Conservation (phyloP, 2,797 vertebrate genomes). For the Lacerta bilineata region DNA sequence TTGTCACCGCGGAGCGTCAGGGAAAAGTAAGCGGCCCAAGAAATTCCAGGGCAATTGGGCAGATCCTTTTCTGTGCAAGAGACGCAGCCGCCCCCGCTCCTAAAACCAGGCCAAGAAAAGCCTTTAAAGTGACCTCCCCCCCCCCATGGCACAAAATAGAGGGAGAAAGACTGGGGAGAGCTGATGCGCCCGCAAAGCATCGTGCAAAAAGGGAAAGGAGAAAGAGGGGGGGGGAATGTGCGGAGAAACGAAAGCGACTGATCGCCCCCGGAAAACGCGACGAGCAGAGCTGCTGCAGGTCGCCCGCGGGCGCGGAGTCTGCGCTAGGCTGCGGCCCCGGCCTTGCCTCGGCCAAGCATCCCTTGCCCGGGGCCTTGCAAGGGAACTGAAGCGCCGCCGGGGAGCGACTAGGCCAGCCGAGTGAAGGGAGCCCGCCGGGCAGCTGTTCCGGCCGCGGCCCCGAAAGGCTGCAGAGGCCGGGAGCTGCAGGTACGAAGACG, state of each 20-base stretch:
- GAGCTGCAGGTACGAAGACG: background rate
- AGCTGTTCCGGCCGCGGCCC: background rate
- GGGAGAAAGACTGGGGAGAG: background rate
- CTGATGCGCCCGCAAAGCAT: background rate
- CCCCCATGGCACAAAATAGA: background rate
- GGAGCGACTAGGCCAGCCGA: background rate
- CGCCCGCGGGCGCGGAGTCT: background rate
- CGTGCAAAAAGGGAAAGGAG: no score
- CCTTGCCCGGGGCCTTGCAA: background rate
- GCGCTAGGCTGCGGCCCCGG: background rate
- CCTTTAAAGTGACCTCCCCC: background rate
- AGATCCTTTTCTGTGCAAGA: background rate
- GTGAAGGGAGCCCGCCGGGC: background rate
- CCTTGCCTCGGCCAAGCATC: conserved; percentile 9
- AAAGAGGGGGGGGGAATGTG: background rate
- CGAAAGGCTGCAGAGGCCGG: background rate
- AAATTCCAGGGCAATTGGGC: background rate
- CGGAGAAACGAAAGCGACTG: background rate
- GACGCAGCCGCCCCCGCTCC: no score
- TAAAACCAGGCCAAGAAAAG: background rate
- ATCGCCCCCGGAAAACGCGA: no score
- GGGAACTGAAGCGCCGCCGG: background rate
- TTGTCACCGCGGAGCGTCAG: background rate
- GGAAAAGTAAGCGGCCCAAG: background rate
- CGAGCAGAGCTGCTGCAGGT: background rate